Base-by-base conservation (phyloP, 2,113 vertebrate genomes). In the Orientallactaga bullata region DNA sequence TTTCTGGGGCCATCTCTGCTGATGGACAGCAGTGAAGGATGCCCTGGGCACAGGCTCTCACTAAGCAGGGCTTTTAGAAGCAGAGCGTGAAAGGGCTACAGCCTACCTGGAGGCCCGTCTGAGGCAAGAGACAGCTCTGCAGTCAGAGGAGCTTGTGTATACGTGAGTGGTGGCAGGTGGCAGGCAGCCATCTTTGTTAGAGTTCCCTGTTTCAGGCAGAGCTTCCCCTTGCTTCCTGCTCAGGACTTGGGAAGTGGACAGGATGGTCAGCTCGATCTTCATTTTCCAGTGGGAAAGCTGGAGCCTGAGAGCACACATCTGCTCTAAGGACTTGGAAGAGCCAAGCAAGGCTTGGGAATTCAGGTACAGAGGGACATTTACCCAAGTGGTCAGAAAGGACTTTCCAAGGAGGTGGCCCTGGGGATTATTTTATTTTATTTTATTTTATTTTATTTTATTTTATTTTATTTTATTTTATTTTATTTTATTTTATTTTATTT, bases 251-350 rank as follows among this genome's bases (percentile, higher is more conserved):
- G 23, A 86, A 18, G 76, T 42, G 3, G 17, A 37, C 66, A 37
- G 24, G 28, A 3, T 37, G 39, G 9, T 66, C 24, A 91, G 58
- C 23, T 90, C 81, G 35, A 35, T 58, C 71, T 89, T 80, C 58
- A 9, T 93, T 94, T 94, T 89, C 72, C 58, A 85, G 69, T 71
- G 39, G 51, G 58, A 55, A 93, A 89, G 85, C 60, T 10, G 71
- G 94, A 78, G 51, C 89, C 61, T 7, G 8, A 39, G 42, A 37
- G 42, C 35, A 42, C 32, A 51, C 2, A 28, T 65, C 89, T 95
- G n/a, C 35, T 55, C 35, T 60, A 88, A 63, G 68, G 24, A 30
- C 65, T 85, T 63, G n/a, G 47, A 88, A 63, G 30, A 81, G 37
- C 81, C 79, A 80, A 42, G 60, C 30, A 79, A 28, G 26, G 61